Base-by-base conservation (phyloP, 2,113 vertebrate genomes). In the Heterochromis multidens region DNA sequence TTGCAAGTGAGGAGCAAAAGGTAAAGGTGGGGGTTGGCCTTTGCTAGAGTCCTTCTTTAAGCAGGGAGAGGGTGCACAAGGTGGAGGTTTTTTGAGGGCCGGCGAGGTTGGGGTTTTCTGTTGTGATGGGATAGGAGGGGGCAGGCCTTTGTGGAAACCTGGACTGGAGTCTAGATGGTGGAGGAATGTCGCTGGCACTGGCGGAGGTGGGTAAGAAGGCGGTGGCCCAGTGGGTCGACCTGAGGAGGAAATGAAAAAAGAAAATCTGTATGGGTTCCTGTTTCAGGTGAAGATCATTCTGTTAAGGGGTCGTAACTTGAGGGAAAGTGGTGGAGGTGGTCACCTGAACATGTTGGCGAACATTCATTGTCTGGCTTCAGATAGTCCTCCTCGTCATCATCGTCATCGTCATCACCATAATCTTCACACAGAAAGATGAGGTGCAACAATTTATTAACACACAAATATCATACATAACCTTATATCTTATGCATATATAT, bases 191-290 rank as follows among this genome's bases (percentile, higher is more conserved):
- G 59, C 4, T 1, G 98, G 98, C 52, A 99, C 93, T 0, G 98
- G 98, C 0, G 98, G 98, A 13, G 98, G 98, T 0, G 98, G 98
- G 89, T 99, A 99, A 1, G 96, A 90, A 2, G 98, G 98, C 0
- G 98, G 97, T 16, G 96, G 95, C 5, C 76, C 95, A 0, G 74
- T 67, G 2, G 95, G 81, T 79, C 87, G 92, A 92, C 85, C 95
- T 96, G 91, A 23, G 60, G 19, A 72, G 23, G 49, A 3, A 27
- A 56, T 58, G 35, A 78, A 43, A 62, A 56, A 21, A 43, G 23
- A 43, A 85, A n/a, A 54, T 33, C n/a, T 12, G 43, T 7, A 72
- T 31, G 21, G 11, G 10, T 27, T n/a, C 3, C 35, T 21, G 12
- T 35, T 82, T 56, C 19, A 25, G 35, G 13, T 6, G 11, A 58